Conservation (phyloP, 2,113 vertebrate species). For the Hippolais icterina region DNA sequence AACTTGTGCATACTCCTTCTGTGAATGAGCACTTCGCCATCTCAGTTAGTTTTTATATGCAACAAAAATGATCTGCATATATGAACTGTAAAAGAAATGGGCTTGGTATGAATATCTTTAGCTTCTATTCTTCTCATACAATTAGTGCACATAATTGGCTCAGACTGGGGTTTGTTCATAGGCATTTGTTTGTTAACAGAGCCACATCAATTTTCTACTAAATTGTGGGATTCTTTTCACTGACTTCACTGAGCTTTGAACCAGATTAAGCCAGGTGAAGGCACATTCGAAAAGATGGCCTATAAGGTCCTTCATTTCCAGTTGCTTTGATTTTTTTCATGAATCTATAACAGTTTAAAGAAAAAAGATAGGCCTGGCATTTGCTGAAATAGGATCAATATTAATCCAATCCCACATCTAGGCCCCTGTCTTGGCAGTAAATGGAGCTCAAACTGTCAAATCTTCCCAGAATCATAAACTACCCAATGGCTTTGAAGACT, state of each 20-base stretch:
- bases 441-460: constrained; percentile 11
- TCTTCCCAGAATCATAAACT: constrained; percentile 12
- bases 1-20: not conserved
- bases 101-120: not conserved
- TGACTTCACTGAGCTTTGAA: not conserved
- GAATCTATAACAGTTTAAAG: constrained; percentile 24
- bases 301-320: not conserved
- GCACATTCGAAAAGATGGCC: not conserved
- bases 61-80: not conserved
- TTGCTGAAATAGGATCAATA: constrained; percentile 45
- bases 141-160: not conserved
- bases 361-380: not conserved
- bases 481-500: constrained; percentile 42
- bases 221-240: not conserved
- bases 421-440: constrained; percentile 31
- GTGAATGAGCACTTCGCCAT: constrained; percentile 7
- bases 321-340: constrained; percentile 36
- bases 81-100: not conserved
- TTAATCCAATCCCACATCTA: constrained; percentile 34
- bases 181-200: not conserved
- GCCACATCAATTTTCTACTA: not conserved
- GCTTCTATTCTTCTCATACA: constrained; percentile 1
- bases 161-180: not conserved
- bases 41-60: not conserved
- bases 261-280: constrained; percentile 29